Base-by-base conservation (phyloP, 2,888 invertebrate genomes). In the Minunthozetes semirufus region DNA sequence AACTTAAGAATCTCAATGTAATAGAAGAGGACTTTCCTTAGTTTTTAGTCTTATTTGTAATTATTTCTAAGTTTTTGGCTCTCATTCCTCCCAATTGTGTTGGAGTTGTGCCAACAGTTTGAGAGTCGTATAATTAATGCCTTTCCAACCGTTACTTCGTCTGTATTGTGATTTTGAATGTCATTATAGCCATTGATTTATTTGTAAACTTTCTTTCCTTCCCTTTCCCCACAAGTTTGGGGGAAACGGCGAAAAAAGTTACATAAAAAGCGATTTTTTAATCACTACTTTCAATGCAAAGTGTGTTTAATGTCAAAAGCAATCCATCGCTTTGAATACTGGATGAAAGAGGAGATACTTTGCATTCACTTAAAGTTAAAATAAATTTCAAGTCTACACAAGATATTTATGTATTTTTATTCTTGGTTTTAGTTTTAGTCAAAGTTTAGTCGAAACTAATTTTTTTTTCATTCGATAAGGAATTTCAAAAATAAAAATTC, bases 111-210 rank as follows among this genome's bases (percentile, higher is more conserved):
- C 59, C 59, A 59, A 59, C 19, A 5, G 27, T 59, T 59, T 9
- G 15, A 59, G 6, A 27, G 15, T 22, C 15, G 8, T 50, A 9
- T n/a, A 59, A 59, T 56, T 56, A 19, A 56, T 22, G 56, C 22
- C 56, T 25, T 56, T 56, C 56, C 22, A 56, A 25, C 22, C 5
- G 3, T 56, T 59, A 22, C 5, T 50, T 50, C 19, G 5, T 50
- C 19, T 27, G 27, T 59, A 59, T 59, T 59, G 11, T 42, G 42
- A 42, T 42, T 42, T 13, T 42, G 59, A 59, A 59, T 59, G 27
- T 59, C 59, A 59, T 59, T 59, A 59, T 15, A 59, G 13, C 15
- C 27, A 59, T 59, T 59, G 59, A 59, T 59, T 29, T 59, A 59
- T 56, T 56, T 56, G 22, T 25, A 56, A 33, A 33, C 33, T 50